Conservation (phyloP, 2,113 vertebrate species). For the Cololabis saira region DNA sequence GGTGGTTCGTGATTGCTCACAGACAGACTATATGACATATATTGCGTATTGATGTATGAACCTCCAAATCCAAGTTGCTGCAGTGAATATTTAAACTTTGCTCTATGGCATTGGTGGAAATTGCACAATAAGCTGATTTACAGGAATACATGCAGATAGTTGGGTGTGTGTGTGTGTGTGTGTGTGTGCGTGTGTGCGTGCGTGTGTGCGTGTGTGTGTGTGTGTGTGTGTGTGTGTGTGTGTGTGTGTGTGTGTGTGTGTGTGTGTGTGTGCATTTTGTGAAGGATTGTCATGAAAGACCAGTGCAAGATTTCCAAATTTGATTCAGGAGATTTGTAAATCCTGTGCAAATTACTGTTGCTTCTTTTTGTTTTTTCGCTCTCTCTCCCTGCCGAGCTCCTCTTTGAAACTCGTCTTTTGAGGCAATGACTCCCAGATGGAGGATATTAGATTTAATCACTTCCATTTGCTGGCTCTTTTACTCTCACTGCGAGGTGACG, state of each 20-base stretch:
- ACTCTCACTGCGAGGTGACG: conserved; percentile 77
- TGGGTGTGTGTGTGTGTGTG: conserved; percentile 18
- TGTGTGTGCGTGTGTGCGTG: conserved; percentile 32
- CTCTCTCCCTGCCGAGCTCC: conserved; percentile 44
- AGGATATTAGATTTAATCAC: conserved; percentile 82
- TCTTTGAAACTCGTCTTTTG: conserved; percentile 79
- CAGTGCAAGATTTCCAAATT: conserved; percentile 72
- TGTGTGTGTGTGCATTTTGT: conserved; percentile 54
- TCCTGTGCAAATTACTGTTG: conserved; percentile 77
- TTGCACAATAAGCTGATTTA: conserved; percentile 5
- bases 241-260: conserved; percentile 25
- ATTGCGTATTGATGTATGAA: conserved; percentile 52
- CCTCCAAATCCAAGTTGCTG: conserved; percentile 25
- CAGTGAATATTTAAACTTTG: conserved; percentile 23
- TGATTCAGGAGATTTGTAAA: conserved; percentile 79
- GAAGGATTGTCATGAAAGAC: conserved; percentile 64
- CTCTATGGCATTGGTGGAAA: conserved; percentile 14
- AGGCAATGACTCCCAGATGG: conserved; percentile 81
- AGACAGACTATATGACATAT: conserved; percentile 54
- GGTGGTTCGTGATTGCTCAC: conserved; percentile 71
- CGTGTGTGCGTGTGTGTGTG: background rate
- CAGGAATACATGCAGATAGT: background rate
- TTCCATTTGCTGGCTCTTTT: conserved; percentile 72
- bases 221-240: background rate
- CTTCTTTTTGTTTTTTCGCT: conserved; percentile 47